Conservation (phyloP, 2,113 vertebrate species). For the Sander vitreus region DNA sequence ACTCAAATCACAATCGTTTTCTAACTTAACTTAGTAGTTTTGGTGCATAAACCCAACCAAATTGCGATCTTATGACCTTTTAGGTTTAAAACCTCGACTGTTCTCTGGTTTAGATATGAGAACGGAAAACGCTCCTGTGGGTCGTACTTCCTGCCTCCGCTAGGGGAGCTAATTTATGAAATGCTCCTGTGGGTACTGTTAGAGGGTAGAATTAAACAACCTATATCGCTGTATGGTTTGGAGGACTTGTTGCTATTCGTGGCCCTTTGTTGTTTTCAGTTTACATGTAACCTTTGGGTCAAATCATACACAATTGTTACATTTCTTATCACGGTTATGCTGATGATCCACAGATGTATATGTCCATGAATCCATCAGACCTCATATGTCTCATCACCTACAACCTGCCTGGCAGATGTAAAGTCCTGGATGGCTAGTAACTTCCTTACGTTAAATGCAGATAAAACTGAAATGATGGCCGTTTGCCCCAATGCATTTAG, state of each 20-base stretch:
- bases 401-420: neutral
- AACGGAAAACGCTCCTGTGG: too few species aligned
- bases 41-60: too few species aligned
- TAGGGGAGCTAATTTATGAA: too few species aligned
- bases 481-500: neutral
- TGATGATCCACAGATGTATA: neutral
- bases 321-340: neutral
- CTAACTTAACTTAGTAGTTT: too few species aligned
- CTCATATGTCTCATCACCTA: neutral
- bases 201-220: too few species aligned
- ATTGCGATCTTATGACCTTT: too few species aligned
- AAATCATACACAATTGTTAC: neutral
- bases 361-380: neutral
- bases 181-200: too few species aligned
- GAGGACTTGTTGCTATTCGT: neutral
- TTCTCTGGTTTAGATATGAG: too few species aligned
- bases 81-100: too few species aligned
- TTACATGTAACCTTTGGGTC: neutral
- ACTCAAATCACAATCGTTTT: too few species aligned
- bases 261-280: neutral
- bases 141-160: too few species aligned
- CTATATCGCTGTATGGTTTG: too few species aligned
- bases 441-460: neutral
- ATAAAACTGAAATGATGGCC: neutral
- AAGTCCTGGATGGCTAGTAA: neutral